Conservation (phyloP, 1,140 invertebrate species). For the Samia ricini region DNA sequence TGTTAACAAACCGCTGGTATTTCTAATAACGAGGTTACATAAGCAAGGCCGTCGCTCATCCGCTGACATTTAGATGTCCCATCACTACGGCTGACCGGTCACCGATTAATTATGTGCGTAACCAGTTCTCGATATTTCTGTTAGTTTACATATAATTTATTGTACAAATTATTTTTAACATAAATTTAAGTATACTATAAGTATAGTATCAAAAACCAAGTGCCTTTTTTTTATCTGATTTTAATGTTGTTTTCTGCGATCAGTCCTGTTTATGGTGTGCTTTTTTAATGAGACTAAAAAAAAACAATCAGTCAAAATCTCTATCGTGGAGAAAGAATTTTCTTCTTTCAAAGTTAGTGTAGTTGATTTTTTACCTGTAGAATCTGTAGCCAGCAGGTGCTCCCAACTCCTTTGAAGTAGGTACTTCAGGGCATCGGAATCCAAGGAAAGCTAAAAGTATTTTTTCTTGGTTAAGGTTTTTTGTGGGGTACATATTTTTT, state of each 20-base stretch:
- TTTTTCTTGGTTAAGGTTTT: not conserved
- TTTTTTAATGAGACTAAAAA: too few species aligned
- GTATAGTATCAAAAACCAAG: too few species aligned
- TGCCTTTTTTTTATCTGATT: too few species aligned
- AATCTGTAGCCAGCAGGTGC: conserved; percentile 61
- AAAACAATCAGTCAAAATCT: too few species aligned
- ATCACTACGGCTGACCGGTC: conserved; percentile 52
- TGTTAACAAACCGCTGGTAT: conserved; percentile 40
- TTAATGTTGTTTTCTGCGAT: too few species aligned
- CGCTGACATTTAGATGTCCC: conserved; percentile 61
- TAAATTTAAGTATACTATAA: too few species aligned
- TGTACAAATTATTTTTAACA: not conserved
- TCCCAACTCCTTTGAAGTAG: conserved; percentile 52
- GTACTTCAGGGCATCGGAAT: conserved; percentile 63
- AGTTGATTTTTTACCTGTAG: conserved; percentile 45
- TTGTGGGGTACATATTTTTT: not conserved
- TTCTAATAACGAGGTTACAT: conserved; percentile 57
- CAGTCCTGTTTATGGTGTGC: too few species aligned
- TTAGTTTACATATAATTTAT: not conserved
- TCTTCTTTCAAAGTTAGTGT: too few species aligned
- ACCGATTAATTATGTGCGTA: conserved; percentile 32
- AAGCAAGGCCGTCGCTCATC: conserved; percentile 60
- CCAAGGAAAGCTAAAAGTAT: conserved; percentile 63
- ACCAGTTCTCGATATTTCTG: conserved; percentile 49
- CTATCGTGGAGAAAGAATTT: too few species aligned